Base-by-base conservation (phyloP, 2,113 vertebrate genomes). In the Anseranas semipalmata region DNA sequence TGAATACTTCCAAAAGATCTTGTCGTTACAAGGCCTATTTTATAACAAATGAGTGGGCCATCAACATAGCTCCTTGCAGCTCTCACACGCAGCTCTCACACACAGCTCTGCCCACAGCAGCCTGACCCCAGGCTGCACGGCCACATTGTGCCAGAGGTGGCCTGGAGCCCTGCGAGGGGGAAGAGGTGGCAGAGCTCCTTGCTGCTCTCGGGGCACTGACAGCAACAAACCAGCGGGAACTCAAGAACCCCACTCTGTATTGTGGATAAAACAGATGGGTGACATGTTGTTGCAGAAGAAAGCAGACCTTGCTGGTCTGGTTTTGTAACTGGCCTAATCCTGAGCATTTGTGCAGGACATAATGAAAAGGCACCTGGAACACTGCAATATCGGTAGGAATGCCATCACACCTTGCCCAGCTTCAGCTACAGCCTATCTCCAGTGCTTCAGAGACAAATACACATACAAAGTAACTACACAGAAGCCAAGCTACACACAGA, bases 181-280 rank as follows among this genome's bases (percentile, higher is more conserved):
- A 74, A 53, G 24, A 46, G 19, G 6, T 45, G 16, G 37, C 52
- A 56, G 39, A 50, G 27, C 8, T 70, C 70, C 27, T 77, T 43
- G 25, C 24, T 45, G 9, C 33, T 56, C 1, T 17, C 0, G 0
- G 22, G 43, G 30, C 3, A 14, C 6, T 1, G 2, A 58, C 24
- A 67, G 14, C 17, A 74, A 58, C 15, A 90, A 81, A 37, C 3
- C 16, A 84, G 14, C 0, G 0, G 2, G 73, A 78, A 81, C 60
- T 74, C 24, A 81, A 71, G 60, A 86, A 70, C 6, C 5, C 28
- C 30, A 18, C 12, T 59, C 16, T 71, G 27, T 63, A 81, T 83
- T 33, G n/a, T 13, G 9, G 21, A 35, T 68, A 52, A 92, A 71
- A 59, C 12, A 76, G 65, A 65, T 3, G n/a, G 53, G 19, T 75